These are phyloP conservation scores for Hippoglossus stenolepis DNA, from an alignment of 2,113 vertebrate species.

Conservation along the genomic window DNA sequence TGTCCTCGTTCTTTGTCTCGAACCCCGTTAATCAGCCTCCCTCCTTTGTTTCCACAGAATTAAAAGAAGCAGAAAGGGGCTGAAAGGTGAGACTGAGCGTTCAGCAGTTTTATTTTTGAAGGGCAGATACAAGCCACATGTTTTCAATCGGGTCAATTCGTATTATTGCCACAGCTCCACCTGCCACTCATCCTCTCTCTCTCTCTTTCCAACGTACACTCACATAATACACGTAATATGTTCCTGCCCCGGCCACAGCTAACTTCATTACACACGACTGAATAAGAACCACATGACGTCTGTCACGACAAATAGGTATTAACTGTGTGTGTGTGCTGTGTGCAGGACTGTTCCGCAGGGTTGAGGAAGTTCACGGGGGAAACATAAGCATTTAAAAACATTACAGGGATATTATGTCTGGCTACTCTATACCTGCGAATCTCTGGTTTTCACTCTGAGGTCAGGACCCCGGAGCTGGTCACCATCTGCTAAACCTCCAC, in stretches of 20 bases:
- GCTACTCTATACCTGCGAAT: slow-evolving; percentile 54
- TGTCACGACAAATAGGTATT: slow-evolving; percentile 33
- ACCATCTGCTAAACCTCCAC: slow-evolving; percentile 20
- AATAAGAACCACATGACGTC: slow-evolving; percentile 72
- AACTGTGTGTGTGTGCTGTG: slow-evolving; percentile 39
- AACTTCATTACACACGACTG: slow-evolving; percentile 67
- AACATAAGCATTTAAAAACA: slow-evolving; percentile 72
- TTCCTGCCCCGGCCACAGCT: slow-evolving; percentile 20
- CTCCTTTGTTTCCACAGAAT: slow-evolving; percentile 8
- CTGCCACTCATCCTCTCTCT: slow-evolving; percentile 30
- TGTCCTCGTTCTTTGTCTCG: not conserved
- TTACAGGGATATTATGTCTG: slow-evolving; percentile 68
- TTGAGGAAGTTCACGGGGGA: slow-evolving; percentile 65
- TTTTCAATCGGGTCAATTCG: slow-evolving; percentile 35
- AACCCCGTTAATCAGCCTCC: rapidly evolving
- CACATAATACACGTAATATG: slow-evolving; percentile 25
- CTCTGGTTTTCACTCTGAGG: slow-evolving; percentile 33
- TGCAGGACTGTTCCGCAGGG: slow-evolving; percentile 15
- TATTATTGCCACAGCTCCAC: slow-evolving; percentile 29
- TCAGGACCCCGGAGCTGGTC: slow-evolving; percentile 33
- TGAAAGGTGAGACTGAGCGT: slow-evolving; percentile 47
- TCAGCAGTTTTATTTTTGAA: slow-evolving; percentile 47
- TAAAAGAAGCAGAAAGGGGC: not conserved
- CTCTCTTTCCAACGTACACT: slow-evolving; percentile 8
- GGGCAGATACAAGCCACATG: slow-evolving; percentile 45